Conservation (phyloP, 2,113 vertebrate species). For the Apteryx mantelli region DNA sequence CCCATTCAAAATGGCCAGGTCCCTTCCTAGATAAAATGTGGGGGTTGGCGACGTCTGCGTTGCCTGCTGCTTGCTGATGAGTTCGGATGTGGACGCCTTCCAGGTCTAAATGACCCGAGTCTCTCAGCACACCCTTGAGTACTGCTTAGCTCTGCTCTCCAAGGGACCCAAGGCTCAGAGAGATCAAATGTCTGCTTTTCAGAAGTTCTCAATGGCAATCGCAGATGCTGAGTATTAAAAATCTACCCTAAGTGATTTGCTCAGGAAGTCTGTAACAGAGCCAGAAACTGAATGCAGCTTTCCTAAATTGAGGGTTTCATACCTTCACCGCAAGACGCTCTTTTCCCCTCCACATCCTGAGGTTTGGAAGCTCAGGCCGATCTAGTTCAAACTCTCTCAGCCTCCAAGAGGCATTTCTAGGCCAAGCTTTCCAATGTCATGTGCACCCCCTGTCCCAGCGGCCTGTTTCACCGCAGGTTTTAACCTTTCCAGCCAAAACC, state of each 20-base stretch:
- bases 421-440: not conserved
- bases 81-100: not conserved
- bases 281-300: not conserved
- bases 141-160: accelerated
- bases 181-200: not conserved
- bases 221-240: not conserved
- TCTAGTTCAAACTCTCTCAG: not conserved
- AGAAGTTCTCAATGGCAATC: not conserved
- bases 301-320: not conserved
- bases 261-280: not conserved
- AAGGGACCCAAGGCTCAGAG: accelerated
- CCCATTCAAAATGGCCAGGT: accelerated
- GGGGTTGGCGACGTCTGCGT: not conserved
- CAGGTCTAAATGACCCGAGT: not conserved
- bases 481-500: not conserved
- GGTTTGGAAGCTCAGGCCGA: not conserved
- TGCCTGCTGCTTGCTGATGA: not conserved
- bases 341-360: not conserved
- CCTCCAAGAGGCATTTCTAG: not conserved
- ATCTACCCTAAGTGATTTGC: not conserved
- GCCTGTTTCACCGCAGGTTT: not conserved
- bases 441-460: not conserved
- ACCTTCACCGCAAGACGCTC: not conserved
- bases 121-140: not conserved
- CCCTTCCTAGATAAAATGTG: not conserved